Percentiles rank a stretch among this genome's conserved stretches.
Evolutionary conservation across 2,888 invertebrate species (phyloP).

Genomic region (Hesperia comma): DNA sequence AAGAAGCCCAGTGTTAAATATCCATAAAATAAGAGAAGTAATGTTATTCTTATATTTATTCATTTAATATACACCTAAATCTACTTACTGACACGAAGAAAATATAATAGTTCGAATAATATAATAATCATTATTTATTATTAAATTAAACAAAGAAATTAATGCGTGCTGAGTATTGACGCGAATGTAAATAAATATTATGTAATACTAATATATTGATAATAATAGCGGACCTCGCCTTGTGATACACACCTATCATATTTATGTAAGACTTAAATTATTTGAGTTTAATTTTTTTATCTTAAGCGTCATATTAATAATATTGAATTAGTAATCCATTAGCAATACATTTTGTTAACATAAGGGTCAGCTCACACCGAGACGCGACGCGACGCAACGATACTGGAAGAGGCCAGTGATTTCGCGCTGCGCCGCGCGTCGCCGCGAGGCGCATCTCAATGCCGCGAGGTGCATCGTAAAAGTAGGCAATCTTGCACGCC

Average conservation of each 20-base stretch:
- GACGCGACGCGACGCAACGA: too few relatives aligned
- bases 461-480: too few relatives aligned
- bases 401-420: too few relatives aligned
- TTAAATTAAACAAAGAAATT: constrained; percentile 43
- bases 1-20: background rate
- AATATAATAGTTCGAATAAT: constrained; percentile 55
- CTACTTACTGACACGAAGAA: constrained; percentile 75
- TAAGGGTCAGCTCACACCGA: too few relatives aligned
- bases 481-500: too few relatives aligned
- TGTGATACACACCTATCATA: constrained; percentile 23
- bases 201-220: constrained; percentile 21
- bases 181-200: constrained; percentile 33
- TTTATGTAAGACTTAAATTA: constrained; percentile 38
- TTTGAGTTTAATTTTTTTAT: background rate
- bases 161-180: constrained; percentile 44
- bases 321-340: background rate
- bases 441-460: too few relatives aligned
- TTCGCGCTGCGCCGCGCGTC: too few relatives aligned
- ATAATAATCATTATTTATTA: constrained; percentile 36
- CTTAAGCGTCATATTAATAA: background rate
- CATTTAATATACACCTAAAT: constrained; percentile 80
- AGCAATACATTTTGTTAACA: background rate
- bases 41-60: constrained; percentile 70
- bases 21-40: constrained; percentile 40
- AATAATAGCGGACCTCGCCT: background rate